These are phyloP conservation scores for Otis tarda DNA, from an alignment of 2,113 vertebrate species.

Conservation along the genomic window DNA sequence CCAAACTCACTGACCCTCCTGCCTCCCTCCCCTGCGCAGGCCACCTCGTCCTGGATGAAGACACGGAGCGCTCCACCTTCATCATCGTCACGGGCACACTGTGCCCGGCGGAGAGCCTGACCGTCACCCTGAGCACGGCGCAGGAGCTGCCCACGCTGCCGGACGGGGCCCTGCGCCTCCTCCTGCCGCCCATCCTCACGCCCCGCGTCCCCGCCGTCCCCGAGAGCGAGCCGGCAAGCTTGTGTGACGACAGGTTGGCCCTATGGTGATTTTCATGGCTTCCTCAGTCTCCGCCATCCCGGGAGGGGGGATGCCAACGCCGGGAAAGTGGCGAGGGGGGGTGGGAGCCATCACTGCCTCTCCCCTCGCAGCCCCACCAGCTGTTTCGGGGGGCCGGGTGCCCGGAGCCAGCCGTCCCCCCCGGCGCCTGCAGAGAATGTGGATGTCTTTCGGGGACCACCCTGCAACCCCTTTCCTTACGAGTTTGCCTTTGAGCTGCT, in stretches of 20 bases:
- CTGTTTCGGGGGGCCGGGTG: conserved; percentile 82
- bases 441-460: conserved; percentile 83
- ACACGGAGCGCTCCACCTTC: conserved; percentile 86
- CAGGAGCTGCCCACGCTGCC: conserved; percentile 88
- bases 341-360: neutral
- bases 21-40: conserved; percentile 71
- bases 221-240: conserved; percentile 82
- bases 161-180: conserved; percentile 84
- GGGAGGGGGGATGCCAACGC: neutral
- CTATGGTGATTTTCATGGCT: conserved; percentile 83
- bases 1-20: neutral
- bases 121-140: conserved; percentile 84
- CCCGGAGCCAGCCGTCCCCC: conserved; percentile 22
- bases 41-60: conserved; percentile 91
- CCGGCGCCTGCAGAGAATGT: conserved; percentile 54
- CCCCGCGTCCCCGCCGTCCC: conserved; percentile 75
- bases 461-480: conserved; percentile 87
- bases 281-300: conserved; percentile 69
- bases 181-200: conserved; percentile 83
- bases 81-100: conserved; percentile 84
- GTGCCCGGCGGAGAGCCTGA: conserved; percentile 84
- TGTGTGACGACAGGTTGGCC: conserved; percentile 90
- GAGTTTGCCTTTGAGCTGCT: conserved; percentile 93
- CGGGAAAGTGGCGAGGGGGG: fast-evolving
- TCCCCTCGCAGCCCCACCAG: conserved; percentile 83